Percentiles rank a stretch among this genome's conserved stretches.
Conservation (phyloP, 1,140 invertebrate species). For the Babylonia areolata region DNA sequence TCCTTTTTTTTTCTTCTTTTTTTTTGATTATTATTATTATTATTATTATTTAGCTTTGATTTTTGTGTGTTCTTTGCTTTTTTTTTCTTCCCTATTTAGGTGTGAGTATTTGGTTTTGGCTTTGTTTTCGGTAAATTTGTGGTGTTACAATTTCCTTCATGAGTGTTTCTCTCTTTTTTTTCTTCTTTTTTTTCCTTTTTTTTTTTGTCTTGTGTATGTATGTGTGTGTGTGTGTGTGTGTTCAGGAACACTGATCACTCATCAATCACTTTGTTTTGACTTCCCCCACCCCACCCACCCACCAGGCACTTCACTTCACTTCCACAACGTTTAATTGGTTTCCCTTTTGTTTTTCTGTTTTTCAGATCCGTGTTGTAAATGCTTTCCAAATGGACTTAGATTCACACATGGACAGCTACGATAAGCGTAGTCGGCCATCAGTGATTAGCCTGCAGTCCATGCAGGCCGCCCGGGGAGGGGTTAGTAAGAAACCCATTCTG, state of each 20-base stretch:
- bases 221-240: not conserved
- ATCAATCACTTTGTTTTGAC: not conserved
- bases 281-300: too few relatives aligned
- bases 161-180: too few relatives aligned
- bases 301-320: too few relatives aligned
- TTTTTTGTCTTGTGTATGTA: not conserved
- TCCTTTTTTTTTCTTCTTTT: too few relatives aligned
- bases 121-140: too few relatives aligned
- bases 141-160: too few relatives aligned
- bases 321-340: constrained; percentile 25
- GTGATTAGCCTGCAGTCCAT: constrained; percentile 74
- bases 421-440: constrained; percentile 78
- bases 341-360: constrained; percentile 70
- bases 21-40: too few relatives aligned
- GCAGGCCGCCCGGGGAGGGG: constrained; percentile 59
- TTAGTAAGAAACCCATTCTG: constrained; percentile 68
- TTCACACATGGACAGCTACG: constrained; percentile 84
- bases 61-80: too few relatives aligned
- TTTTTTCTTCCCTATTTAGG: too few relatives aligned
- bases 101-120: too few relatives aligned
- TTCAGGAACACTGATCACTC: not conserved
- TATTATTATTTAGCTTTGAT: too few relatives aligned
- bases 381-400: constrained; percentile 99
- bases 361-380: constrained; percentile 99
- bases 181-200: constrained; percentile 9